Evolutionary conservation across 1,140 invertebrate genomes (phyloP).

Genomic region (Caerostris extrusa): DNA sequence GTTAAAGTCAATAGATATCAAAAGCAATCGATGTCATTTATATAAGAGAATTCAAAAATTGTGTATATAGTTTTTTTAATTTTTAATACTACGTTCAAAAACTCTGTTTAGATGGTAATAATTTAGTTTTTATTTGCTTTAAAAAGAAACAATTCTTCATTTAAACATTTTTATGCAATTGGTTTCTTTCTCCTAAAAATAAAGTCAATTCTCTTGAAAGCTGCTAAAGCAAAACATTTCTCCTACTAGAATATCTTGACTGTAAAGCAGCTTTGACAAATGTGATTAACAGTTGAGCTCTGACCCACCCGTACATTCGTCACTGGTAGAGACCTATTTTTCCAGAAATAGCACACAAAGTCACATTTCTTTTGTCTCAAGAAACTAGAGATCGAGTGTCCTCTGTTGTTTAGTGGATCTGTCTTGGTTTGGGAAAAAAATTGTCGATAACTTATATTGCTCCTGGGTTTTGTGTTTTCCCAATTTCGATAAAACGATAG

Average conservation of each 20-base stretch:
- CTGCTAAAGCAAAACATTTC: not conserved
- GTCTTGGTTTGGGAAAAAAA: not conserved
- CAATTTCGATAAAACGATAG: not conserved
- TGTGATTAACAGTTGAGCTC: not conserved
- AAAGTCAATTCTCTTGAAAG: not conserved
- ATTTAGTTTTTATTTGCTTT: too few relatives aligned
- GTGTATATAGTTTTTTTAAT: too few relatives aligned
- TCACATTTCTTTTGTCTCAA: slow-evolving; percentile 1
- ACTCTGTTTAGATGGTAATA: too few relatives aligned
- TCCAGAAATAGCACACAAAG: not conserved
- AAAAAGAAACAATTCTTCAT: not conserved
- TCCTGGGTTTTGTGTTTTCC: not conserved
- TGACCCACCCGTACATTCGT: not conserved
- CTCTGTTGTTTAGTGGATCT: not conserved
- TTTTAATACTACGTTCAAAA: too few relatives aligned
- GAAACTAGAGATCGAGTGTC: not conserved
- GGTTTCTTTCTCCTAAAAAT: not conserved
- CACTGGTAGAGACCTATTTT: slow-evolving; percentile 9
- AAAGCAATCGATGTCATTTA: too few relatives aligned
- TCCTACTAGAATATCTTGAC: not conserved
- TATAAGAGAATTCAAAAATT: too few relatives aligned
- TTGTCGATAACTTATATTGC: not conserved
- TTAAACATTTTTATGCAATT: not conserved
- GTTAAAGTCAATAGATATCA: too few relatives aligned
- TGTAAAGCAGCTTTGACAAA: not conserved